Evolutionary conservation across 2,888 invertebrate genomes (phyloP).

Genomic region (Drepana falcataria): DNA sequence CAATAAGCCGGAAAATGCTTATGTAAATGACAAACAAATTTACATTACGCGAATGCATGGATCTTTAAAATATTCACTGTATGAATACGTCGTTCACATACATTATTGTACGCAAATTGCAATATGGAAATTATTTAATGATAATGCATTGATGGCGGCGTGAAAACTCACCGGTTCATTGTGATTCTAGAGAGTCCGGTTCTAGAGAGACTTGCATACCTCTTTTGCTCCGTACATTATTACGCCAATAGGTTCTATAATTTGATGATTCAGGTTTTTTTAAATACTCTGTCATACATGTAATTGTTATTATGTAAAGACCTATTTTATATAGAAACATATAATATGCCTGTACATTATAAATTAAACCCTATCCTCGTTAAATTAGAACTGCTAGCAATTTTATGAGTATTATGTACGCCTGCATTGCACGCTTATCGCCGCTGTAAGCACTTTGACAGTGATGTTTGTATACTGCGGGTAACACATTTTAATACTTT

Average conservation of each 20-base stretch:
- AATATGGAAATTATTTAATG: conserved; percentile 1
- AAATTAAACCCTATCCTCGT: background rate
- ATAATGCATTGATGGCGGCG: background rate
- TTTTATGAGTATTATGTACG: conserved; percentile 32
- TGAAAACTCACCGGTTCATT: background rate
- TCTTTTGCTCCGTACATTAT: no score
- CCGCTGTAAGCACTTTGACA: conserved; percentile 34
- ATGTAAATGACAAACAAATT: conserved; percentile 35
- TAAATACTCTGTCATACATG: no score
- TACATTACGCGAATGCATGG: conserved; percentile 4
- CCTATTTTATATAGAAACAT: no score
- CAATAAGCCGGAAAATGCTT: conserved; percentile 29
- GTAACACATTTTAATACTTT: conserved; percentile 21
- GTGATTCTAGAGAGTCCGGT: no score
- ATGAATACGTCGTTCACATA: background rate
- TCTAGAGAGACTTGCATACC: no score
- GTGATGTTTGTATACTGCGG: conserved; percentile 21
- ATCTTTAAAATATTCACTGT: conserved; percentile 9
- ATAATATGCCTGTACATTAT: no score
- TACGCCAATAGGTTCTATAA: no score
- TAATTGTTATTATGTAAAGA: no score
- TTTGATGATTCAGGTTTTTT: no score
- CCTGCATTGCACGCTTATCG: conserved; percentile 45
- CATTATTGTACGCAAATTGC: background rate
- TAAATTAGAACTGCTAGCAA: conserved; percentile 6